A percentile compares a stretch with the other conserved stretches of the same genome.
These are phyloP conservation scores for Vesta saturnalis DNA, from an alignment of 2,888 invertebrate genomes.

Conservation along the genomic window DNA sequence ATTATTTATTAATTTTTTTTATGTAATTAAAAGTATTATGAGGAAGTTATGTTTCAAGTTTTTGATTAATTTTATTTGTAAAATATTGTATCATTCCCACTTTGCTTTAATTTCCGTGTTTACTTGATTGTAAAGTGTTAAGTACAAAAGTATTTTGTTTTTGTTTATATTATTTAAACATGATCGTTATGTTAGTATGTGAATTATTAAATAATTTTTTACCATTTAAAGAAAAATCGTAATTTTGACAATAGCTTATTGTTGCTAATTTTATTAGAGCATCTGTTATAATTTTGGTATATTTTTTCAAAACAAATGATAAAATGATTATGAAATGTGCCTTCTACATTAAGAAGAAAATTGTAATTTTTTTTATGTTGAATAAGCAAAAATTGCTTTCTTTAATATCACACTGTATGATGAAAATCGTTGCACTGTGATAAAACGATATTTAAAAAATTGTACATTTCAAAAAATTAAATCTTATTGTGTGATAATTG, in stretches of 20 bases:
- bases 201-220: background rate
- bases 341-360: constrained; percentile 2
- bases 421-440: background rate
- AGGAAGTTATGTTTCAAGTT: background rate
- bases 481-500: background rate
- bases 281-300: too few species aligned
- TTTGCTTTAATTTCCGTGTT: background rate
- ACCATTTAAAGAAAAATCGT: background rate
- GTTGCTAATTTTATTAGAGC: background rate
- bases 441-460: background rate
- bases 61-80: background rate
- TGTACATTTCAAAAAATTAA: background rate
- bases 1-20: constrained; percentile 28
- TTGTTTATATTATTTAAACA: background rate
- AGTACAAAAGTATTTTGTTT: constrained; percentile 15
- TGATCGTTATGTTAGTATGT: background rate
- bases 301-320: background rate
- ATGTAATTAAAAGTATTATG: constrained; percentile 11
- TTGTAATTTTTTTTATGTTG: background rate
- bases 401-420: too few species aligned
- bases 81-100: background rate
- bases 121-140: constrained; percentile 3
- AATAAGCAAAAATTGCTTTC: background rate
- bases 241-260: background rate
- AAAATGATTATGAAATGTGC: background rate